A percentile compares a stretch with the other conserved stretches of the same genome.
These are phyloP conservation scores for Caerostris extrusa DNA, from an alignment of 1,140 invertebrate genomes.

Conservation along the genomic window DNA sequence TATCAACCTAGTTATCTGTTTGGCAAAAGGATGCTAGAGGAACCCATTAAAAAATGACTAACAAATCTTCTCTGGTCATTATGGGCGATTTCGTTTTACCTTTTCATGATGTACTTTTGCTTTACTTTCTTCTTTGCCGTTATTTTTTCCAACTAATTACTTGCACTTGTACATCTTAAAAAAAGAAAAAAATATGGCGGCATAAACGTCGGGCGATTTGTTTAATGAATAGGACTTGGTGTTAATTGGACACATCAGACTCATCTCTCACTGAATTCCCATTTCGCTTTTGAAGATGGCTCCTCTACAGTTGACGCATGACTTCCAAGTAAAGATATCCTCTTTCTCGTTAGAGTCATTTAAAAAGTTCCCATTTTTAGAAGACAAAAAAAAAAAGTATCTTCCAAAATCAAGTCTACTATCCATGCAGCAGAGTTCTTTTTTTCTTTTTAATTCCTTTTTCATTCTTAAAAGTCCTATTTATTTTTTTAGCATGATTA, in stretches of 20 bases:
- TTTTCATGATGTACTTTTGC: conserved; percentile 35
- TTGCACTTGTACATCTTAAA: conserved; percentile 64
- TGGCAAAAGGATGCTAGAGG: conserved; percentile 11
- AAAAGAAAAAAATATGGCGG: conserved; percentile 50
- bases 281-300: conserved; percentile 61
- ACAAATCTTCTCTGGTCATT: conserved; percentile 71
- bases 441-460: conserved; percentile 44
- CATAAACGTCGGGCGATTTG: conserved; percentile 73
- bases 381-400: conserved; percentile 38
- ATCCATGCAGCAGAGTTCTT: background rate
- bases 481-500: conserved; percentile 71
- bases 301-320: conserved; percentile 58
- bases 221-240: conserved; percentile 75
- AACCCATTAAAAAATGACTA: conserved; percentile 67
- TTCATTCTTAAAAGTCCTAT: conserved; percentile 33
- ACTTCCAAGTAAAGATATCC: conserved; percentile 66
- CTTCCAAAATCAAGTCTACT: conserved; percentile 62
- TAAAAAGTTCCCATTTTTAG: conserved; percentile 62
- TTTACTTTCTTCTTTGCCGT: conserved; percentile 6
- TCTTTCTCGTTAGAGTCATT: conserved; percentile 70
- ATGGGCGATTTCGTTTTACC: conserved; percentile 57
- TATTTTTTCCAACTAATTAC: conserved; percentile 76
- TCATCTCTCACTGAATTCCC: conserved; percentile 45
- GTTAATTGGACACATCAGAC: conserved; percentile 75
- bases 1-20: conserved; percentile 50